phyloP scores from a whole-genome alignment of 64 coral and sea anemone genomes.

The Actinia tenebrosa region DNA sequence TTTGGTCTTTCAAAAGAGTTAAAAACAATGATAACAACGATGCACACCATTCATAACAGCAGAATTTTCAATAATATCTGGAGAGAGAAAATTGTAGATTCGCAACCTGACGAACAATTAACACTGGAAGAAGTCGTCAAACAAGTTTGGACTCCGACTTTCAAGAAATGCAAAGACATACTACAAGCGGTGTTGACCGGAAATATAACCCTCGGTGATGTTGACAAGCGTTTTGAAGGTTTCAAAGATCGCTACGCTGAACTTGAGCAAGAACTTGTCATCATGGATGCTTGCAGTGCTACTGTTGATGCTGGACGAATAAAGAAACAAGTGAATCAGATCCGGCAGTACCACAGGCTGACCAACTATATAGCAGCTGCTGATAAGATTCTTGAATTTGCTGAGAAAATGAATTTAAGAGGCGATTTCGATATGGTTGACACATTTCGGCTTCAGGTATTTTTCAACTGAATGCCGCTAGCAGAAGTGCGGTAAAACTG shows the following conservation, averaged over 20 bases:
- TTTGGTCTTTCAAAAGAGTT: slow-evolving; percentile 21
- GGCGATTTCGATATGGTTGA: slow-evolving; percentile 49
- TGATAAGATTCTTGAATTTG: slow-evolving; percentile 27
- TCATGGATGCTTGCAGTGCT: not conserved
- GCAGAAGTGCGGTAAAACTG: not conserved
- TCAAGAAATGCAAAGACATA: not conserved
- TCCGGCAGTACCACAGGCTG: slow-evolving; percentile 37
- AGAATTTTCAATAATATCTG: slow-evolving; percentile 34
- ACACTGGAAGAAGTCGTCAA: slow-evolving; percentile 37
- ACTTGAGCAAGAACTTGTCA: not conserved
- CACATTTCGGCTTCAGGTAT: slow-evolving; percentile 55
- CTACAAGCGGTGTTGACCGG: slow-evolving; percentile 33
- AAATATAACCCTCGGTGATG: slow-evolving; percentile 43
- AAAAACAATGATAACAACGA: slow-evolving; percentile 19
- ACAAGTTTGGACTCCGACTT: slow-evolving; percentile 41
- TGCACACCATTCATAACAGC: not conserved
- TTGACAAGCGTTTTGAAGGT: slow-evolving; percentile 26
- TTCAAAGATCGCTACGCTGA: slow-evolving; percentile 15
- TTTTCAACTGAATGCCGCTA: not conserved
- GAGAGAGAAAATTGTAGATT: slow-evolving; percentile 20
- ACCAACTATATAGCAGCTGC: slow-evolving; percentile 31
- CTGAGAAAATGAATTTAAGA: slow-evolving; percentile 26
- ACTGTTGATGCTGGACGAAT: not conserved
- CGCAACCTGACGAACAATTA: not conserved
- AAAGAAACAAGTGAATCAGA: slow-evolving; percentile 15